Conservation (phyloP, 2,888 invertebrate species). For the Eueremaeus valkanovi region DNA sequence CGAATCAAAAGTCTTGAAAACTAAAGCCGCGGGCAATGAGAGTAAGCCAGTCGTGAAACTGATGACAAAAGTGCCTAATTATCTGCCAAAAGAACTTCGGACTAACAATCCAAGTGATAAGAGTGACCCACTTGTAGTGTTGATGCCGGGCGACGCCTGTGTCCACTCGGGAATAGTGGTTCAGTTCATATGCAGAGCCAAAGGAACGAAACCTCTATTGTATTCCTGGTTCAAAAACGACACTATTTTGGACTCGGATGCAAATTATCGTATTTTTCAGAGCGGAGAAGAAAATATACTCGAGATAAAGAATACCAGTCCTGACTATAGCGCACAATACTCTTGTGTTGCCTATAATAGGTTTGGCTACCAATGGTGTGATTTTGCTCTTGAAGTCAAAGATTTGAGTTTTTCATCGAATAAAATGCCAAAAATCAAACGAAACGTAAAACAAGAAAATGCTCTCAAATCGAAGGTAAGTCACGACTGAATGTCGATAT, state of each 20-base stretch:
- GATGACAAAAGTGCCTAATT: conserved; percentile 39
- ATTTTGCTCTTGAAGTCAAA: conserved; percentile 47
- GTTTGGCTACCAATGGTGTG: conserved; percentile 47
- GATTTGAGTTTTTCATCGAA: background rate
- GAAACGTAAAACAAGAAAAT: background rate
- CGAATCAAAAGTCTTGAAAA: background rate
- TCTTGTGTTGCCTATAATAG: conserved; percentile 49
- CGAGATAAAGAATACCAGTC: conserved; percentile 48
- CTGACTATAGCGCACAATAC: conserved; percentile 51
- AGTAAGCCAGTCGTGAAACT: conserved; percentile 27
- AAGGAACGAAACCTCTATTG: conserved; percentile 42
- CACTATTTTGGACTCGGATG: background rate
- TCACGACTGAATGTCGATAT: no score
- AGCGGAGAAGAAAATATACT: conserved; percentile 43
- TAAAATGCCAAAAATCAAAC: background rate
- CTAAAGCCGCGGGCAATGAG: conserved; percentile 5
- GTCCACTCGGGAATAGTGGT: conserved; percentile 44
- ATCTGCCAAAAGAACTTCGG: conserved; percentile 40
- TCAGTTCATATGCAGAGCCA: conserved; percentile 42
- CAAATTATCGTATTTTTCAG: conserved; percentile 33
- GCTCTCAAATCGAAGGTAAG: background rate
- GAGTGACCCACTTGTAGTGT: conserved; percentile 34
- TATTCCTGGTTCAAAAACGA: conserved; percentile 48
- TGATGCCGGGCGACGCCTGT: conserved; percentile 40
- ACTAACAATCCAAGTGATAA: background rate